phyloP scores from a whole-genome alignment of 2,888 invertebrate genomes.

The Drosophila borborema region DNA sequence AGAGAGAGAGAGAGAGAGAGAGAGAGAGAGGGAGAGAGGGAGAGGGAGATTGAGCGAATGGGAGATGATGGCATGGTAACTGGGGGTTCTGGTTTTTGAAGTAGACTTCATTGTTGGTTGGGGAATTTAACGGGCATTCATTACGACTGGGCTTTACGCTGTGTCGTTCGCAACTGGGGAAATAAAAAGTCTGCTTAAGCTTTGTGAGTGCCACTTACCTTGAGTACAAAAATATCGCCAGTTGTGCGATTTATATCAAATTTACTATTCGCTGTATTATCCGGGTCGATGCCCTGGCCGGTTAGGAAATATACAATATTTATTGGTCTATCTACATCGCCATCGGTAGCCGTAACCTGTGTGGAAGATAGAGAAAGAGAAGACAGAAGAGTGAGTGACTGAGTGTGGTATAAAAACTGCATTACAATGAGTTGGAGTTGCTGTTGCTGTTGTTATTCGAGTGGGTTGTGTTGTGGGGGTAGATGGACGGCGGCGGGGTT shows the following conservation, averaged over 20 bases:
- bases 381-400: conserved; percentile 3
- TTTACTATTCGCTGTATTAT: conserved; percentile 97
- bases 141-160: conserved; percentile 39
- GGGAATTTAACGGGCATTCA: conserved; percentile 53
- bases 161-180: conserved; percentile 15
- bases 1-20: background rate
- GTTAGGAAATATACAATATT: conserved; percentile 98
- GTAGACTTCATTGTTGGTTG: conserved; percentile 25
- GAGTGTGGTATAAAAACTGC: conserved; percentile 32
- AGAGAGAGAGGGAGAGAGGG: too few relatives aligned
- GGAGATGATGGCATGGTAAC: background rate
- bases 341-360: conserved; percentile 99
- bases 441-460: background rate
- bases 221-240: conserved; percentile 97
- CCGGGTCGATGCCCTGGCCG: conserved; percentile 98
- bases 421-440: conserved; percentile 39
- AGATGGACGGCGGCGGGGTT: background rate
- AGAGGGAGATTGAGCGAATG: background rate
- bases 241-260: conserved; percentile 98
- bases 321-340: conserved; percentile 97
- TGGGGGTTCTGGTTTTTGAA: background rate
- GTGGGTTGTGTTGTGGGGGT: too few relatives aligned
- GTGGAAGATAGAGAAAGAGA: conserved; percentile 48
- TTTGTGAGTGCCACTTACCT: conserved; percentile 88
- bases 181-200: conserved; percentile 30